Evolutionary conservation across 2,797 vertebrate genomes (phyloP).

Genomic region (Enteromius trimaculatus): DNA sequence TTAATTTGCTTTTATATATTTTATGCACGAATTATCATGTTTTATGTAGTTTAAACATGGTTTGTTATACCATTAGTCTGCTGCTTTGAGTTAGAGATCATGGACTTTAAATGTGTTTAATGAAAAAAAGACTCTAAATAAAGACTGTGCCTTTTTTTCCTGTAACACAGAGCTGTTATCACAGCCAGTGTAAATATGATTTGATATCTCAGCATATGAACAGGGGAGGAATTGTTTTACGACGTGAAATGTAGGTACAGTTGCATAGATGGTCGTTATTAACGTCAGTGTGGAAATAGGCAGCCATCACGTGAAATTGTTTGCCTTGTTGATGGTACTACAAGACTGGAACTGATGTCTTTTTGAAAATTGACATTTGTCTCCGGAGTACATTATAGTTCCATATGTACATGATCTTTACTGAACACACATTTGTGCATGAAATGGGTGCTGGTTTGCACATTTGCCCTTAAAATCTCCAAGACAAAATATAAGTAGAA

Average conservation of each 20-base stretch:
- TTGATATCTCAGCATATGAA: neutral
- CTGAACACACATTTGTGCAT: constrained; percentile 14
- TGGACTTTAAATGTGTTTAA: neutral
- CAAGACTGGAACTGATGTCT: constrained; percentile 8
- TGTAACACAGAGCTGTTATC: neutral
- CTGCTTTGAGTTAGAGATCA: constrained; percentile 17
- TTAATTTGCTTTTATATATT: constrained; percentile 5
- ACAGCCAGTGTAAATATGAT: constrained; percentile 17
- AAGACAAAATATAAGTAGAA: neutral
- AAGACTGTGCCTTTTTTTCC: constrained; percentile 6
- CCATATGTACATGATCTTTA: neutral
- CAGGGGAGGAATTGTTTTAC: constrained; percentile 5
- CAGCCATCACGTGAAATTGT: neutral
- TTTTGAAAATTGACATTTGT: constrained; percentile 11
- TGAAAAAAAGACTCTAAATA: neutral
- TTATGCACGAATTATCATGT: neutral
- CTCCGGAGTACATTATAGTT: neutral
- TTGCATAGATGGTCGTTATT: neutral
- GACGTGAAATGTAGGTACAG: neutral
- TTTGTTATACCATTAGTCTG: neutral
- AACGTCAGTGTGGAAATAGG: neutral
- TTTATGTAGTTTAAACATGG: neutral
- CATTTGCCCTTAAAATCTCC: neutral
- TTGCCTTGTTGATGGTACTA: constrained; percentile 9
- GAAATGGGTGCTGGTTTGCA: constrained; percentile 17